Conservation (phyloP, 1,140 invertebrate genomes). For the Propsilocerus akamusi region DNA sequence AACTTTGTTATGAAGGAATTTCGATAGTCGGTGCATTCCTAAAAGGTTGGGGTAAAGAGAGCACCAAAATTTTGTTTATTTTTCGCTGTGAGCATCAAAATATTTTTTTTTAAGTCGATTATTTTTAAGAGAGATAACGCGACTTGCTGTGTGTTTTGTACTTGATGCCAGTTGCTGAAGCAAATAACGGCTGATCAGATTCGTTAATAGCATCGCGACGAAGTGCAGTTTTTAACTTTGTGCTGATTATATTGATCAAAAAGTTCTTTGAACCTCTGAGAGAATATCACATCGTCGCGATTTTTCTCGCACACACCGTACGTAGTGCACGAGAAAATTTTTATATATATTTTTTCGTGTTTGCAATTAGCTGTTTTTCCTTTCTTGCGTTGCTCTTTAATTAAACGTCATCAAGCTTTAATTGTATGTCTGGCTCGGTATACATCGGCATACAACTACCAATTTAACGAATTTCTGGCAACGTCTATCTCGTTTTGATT, state of each 20-base stretch:
- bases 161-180: background rate
- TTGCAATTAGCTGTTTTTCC: background rate
- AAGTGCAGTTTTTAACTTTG: background rate
- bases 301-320: background rate
- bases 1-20: background rate
- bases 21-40: background rate
- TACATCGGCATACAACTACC: background rate
- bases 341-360: background rate
- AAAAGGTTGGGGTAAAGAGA: background rate
- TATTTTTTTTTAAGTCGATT: no score
- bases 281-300: background rate
- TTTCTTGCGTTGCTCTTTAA: background rate
- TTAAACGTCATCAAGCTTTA: background rate
- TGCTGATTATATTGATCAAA: background rate
- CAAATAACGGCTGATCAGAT: background rate
- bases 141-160: background rate
- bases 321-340: background rate
- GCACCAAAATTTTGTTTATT: no score
- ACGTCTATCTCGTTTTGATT: no score
- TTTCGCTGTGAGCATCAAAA: no score
- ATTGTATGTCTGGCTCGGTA: background rate
- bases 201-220: background rate
- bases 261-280: background rate
- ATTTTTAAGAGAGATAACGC: background rate
- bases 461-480: no score